Evolutionary conservation across 2,113 vertebrate species (phyloP).

Genomic region (Pantherophis guttatus): DNA sequence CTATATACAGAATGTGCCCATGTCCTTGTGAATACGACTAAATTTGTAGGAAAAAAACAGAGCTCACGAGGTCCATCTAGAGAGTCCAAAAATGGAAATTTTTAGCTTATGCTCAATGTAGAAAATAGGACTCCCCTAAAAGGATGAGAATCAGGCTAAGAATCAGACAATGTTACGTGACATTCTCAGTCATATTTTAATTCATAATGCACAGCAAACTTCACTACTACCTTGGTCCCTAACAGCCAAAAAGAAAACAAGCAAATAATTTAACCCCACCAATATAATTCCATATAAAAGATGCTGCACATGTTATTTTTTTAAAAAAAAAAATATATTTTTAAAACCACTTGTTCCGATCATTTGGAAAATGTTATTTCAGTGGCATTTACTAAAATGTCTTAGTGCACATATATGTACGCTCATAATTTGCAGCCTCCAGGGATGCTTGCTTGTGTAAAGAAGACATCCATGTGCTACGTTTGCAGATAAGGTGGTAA

Average conservation of each 20-base stretch:
- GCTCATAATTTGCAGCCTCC: background rate
- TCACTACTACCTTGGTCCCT: background rate
- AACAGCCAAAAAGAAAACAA: background rate
- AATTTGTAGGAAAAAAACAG: background rate
- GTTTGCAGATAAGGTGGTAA: background rate
- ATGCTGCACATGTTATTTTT: background rate
- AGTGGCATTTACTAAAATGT: background rate
- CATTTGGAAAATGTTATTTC: background rate
- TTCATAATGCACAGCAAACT: background rate
- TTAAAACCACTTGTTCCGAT: background rate
- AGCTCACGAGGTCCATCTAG: background rate
- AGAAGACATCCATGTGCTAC: background rate
- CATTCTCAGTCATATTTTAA: background rate
- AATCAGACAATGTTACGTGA: background rate
- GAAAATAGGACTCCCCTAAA: background rate
- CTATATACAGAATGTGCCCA: background rate
- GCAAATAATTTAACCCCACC: background rate
- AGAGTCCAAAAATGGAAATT: background rate
- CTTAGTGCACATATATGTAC: background rate
- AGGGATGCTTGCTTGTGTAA: background rate
- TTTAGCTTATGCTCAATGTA: background rate
- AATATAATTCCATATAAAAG: background rate
- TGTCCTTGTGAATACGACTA: background rate
- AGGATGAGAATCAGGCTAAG: background rate
- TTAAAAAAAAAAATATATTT: background rate